phyloP scores from a whole-genome alignment of 2,888 invertebrate species.

The Globia sparganii region DNA sequence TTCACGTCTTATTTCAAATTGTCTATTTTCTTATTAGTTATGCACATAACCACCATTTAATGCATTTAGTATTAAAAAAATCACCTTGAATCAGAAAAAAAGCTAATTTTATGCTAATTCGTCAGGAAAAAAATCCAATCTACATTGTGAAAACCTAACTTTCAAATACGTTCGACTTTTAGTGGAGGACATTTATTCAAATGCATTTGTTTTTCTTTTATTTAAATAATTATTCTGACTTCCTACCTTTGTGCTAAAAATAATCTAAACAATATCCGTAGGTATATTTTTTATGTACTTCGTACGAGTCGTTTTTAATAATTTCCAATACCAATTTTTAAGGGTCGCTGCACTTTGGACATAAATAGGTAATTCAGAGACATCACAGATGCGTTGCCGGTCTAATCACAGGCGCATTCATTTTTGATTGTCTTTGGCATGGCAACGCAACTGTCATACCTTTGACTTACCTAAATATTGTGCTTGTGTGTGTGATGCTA shows the following conservation, averaged over 20 bases:
- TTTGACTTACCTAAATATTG: too few relatives aligned
- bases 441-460: too few relatives aligned
- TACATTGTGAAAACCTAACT: constrained; percentile 42
- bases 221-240: neutral
- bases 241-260: constrained; percentile 22
- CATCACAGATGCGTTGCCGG: too few relatives aligned
- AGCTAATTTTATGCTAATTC: constrained; percentile 48
- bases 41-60: constrained; percentile 34
- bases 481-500: too few relatives aligned
- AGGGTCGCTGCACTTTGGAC: too few relatives aligned
- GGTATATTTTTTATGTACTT: neutral
- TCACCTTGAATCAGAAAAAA: constrained; percentile 41
- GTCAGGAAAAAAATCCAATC: constrained; percentile 26
- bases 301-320: neutral
- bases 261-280: neutral
- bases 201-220: neutral
- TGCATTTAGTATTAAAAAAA: constrained; percentile 33
- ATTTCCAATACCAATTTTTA: too few relatives aligned
- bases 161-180: constrained; percentile 25
- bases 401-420: too few relatives aligned
- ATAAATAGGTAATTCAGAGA: too few relatives aligned
- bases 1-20: constrained; percentile 29
- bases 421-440: too few relatives aligned
- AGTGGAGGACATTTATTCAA: constrained; percentile 21
- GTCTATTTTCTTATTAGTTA: constrained; percentile 38